Percentiles rank a stretch among this genome's conserved stretches.
Evolutionary conservation across 53 echinoderm and acorn worm genomes (phyloP).

Genomic region (Crossaster papposus): DNA sequence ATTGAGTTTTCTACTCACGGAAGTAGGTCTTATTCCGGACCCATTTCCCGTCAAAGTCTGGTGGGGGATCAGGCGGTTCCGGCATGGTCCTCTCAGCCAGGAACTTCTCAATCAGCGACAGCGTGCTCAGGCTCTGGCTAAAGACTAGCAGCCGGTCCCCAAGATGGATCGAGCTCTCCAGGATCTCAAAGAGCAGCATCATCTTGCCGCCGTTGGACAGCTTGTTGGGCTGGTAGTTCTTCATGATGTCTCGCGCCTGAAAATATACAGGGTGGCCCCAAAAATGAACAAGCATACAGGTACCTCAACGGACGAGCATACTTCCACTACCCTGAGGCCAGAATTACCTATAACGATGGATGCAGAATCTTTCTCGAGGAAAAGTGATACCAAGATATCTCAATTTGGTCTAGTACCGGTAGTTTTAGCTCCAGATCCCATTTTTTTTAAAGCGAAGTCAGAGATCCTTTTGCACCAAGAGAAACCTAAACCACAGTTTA

Average conservation of each 20-base stretch:
- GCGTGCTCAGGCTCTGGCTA: slow-evolving; percentile 94
- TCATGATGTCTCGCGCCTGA: slow-evolving; percentile 93
- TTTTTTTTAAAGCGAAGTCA: too few species aligned
- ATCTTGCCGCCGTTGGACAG: slow-evolving; percentile 89
- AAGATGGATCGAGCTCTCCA: slow-evolving; percentile 78
- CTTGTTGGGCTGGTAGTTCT: slow-evolving; percentile 81
- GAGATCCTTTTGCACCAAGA: too few species aligned
- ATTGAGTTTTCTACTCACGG: slow-evolving; percentile 65
- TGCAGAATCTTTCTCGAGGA: too few species aligned
- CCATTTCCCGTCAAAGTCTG: slow-evolving; percentile 83
- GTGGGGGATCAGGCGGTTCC: slow-evolving; percentile 73
- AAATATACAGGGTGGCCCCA: background rate
- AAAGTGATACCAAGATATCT: too few species aligned
- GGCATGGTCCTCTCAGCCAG: slow-evolving; percentile 76
- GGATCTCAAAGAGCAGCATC: slow-evolving; percentile 88
- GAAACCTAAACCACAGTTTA: too few species aligned
- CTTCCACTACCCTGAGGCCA: too few species aligned
- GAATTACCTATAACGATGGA: too few species aligned
- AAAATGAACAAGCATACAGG: too few species aligned
- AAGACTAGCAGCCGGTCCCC: slow-evolving; percentile 94
- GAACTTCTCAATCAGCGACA: slow-evolving; percentile 96
- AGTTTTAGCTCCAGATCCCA: too few species aligned
- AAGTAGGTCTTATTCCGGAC: slow-evolving; percentile 89
- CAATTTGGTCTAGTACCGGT: too few species aligned
- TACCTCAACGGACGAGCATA: too few species aligned